Conservation (phyloP, 1,140 invertebrate genomes). For the Oscheius sp. region DNA sequence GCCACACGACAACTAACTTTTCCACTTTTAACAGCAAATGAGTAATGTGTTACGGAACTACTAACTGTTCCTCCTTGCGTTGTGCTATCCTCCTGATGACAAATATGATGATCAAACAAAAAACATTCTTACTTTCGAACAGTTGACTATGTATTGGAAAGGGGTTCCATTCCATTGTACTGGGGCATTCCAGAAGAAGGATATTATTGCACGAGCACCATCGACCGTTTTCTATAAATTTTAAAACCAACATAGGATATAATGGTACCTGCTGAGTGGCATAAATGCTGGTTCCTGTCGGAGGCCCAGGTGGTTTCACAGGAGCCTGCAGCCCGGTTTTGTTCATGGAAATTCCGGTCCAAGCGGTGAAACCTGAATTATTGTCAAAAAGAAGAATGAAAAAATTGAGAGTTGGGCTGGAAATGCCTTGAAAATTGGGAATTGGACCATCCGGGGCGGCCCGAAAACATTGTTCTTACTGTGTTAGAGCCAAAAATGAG, state of each 20-base stretch:
- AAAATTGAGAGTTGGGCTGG: conserved; percentile 11
- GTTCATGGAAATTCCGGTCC: conserved; percentile 47
- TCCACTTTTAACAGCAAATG: conserved; percentile 56
- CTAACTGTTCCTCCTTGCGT: conserved; percentile 24
- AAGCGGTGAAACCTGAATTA: conserved; percentile 45
- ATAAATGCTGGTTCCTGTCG: conserved; percentile 48
- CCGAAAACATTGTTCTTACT: no score
- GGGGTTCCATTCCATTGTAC: conserved; percentile 59
- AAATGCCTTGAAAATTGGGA: background rate
- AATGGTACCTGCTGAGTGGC: conserved; percentile 54
- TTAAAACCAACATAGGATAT: background rate
- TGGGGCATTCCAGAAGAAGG: conserved; percentile 59
- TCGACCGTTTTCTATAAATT: conserved; percentile 55
- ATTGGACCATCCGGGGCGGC: background rate
- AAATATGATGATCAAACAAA: conserved; percentile 18
- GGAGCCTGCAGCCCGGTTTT: conserved; percentile 53
- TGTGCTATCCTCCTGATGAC: conserved; percentile 12
- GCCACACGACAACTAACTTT: conserved; percentile 54
- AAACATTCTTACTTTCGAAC: conserved; percentile 43
- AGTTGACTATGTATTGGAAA: conserved; percentile 57
- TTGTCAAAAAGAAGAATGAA: conserved; percentile 18
- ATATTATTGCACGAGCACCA: conserved; percentile 58
- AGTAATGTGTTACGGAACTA: conserved; percentile 31
- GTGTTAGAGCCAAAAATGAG: no score
- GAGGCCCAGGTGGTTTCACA: conserved; percentile 53